These are phyloP conservation scores for Ancistrus triradiatus DNA, from an alignment of 2,113 vertebrate species.

Conservation along the genomic window DNA sequence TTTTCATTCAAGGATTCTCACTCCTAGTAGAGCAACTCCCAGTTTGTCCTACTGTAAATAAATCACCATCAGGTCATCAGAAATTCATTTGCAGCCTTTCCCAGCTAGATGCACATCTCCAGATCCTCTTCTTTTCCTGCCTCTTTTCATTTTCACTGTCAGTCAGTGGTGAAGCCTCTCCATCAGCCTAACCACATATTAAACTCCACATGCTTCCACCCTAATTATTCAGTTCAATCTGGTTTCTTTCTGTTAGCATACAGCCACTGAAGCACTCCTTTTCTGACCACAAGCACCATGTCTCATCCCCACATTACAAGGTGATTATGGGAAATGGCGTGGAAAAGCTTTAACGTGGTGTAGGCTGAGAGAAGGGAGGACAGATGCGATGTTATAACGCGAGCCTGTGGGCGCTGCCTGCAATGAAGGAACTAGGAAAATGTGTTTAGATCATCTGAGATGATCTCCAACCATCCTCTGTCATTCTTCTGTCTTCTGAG, in stretches of 20 bases:
- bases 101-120: too few species aligned
- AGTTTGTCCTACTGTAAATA: too few species aligned
- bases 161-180: neutral
- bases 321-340: conserved; percentile 15
- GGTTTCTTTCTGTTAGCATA: neutral
- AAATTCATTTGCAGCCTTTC: too few species aligned
- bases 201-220: neutral
- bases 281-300: neutral
- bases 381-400: neutral
- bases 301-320: neutral
- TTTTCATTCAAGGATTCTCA: too few species aligned
- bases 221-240: too few species aligned
- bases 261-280: neutral
- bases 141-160: neutral
- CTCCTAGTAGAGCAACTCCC: too few species aligned
- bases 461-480: too few species aligned
- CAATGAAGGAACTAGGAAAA: too few species aligned
- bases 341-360: neutral
- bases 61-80: too few species aligned
- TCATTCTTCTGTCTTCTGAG: too few species aligned
- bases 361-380: neutral
- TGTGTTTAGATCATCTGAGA: too few species aligned
- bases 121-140: neutral
- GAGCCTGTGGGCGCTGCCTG: too few species aligned
- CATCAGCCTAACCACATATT: neutral